Base-by-base conservation (phyloP, 2,113 vertebrate genomes). In the Xenotilapia flavipinnis region DNA sequence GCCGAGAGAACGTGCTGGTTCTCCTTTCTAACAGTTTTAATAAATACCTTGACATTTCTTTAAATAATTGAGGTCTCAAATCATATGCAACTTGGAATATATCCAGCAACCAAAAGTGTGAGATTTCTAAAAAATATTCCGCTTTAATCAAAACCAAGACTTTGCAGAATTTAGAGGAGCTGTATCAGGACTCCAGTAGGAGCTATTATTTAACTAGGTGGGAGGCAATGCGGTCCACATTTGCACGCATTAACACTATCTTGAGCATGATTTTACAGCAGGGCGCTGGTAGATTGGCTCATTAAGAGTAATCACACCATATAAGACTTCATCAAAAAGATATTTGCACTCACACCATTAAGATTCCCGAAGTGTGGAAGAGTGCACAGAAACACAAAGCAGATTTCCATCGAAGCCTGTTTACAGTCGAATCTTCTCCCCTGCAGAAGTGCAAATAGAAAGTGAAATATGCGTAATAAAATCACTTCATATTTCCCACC, bases 281-380 rank as follows among this genome's bases (percentile, higher is more conserved):
- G 88, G 68, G 81, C 6, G 81, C 86, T 80, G 11, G 80, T 80
- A 89, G 90, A 92, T 91, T 88, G 80, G 79, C 91, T 91, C 90
- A 88, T 93, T 91, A 94, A 60, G 81, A 58, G 55, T 87, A 90
- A 93, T 93, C 83, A 81, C 80, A 42, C 68, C 81, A 53, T 79
- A 77, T 86, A 91, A 90, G 83, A 80, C 90, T 87, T 90, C 83
- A 91, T 92, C 83, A 85, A 87, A 93, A 91, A 33, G 9, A 87
- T 79, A 90, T 90, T 84, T 89, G n/a, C 79, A 31, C 31, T 31
- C 56, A 65, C 36, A 65, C 56, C 73, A 73, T 88, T 86, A 87
- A 83, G 80, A 83, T 33, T 84, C 79, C 51, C 62, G 2, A 68
- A 53, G 79, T 40, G 7, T 58, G 23, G 5, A 31, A 10, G 9